phyloP scores from a whole-genome alignment of 2,797 vertebrate species.

The Masticophis lateralis region DNA sequence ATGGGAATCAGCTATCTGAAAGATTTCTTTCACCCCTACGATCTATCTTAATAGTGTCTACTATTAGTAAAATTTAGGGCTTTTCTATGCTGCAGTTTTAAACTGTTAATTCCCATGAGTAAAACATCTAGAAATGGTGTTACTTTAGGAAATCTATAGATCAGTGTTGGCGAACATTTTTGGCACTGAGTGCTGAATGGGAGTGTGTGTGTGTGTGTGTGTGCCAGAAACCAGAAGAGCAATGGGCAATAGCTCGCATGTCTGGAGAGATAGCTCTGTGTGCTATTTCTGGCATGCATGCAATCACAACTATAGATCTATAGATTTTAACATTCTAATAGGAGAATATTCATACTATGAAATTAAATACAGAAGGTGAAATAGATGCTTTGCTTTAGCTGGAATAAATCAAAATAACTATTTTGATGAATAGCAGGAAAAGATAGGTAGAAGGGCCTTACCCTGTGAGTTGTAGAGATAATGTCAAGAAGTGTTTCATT shows the following conservation, averaged over 20 bases:
- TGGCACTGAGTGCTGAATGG: no score
- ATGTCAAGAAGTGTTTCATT: neutral
- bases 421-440: neutral
- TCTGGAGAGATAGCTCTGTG: no score
- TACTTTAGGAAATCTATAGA: neutral
- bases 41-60: neutral
- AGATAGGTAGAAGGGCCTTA: neutral
- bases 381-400: neutral
- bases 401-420: neutral
- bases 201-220: no score
- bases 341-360: neutral
- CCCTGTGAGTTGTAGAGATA: neutral
- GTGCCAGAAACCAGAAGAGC: no score
- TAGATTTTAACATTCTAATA: neutral
- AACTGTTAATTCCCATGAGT: neutral
- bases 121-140: neutral
- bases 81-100: neutral
- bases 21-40: neutral
- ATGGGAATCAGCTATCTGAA: neutral
- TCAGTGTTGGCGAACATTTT: no score
- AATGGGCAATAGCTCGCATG: no score
- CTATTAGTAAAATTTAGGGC: neutral
- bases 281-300: no score
- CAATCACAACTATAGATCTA: neutral
- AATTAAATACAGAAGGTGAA: neutral